These are phyloP conservation scores for Cephus pygmeus DNA, from an alignment of 2,888 invertebrate genomes.

Conservation along the genomic window DNA sequence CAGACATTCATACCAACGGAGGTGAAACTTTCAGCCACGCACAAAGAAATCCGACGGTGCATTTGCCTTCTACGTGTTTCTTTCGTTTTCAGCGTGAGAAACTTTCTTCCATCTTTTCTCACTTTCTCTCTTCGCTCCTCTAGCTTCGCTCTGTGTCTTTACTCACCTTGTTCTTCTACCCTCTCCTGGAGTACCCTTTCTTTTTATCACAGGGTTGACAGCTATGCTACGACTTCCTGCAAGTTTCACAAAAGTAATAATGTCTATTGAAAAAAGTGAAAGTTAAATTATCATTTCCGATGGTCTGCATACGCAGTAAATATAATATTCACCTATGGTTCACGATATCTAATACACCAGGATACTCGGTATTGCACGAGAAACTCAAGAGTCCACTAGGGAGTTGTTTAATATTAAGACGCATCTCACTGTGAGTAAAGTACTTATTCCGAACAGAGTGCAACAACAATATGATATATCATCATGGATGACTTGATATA, in stretches of 20 bases:
- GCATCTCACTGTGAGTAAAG: background rate
- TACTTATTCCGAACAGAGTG: background rate
- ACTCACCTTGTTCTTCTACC: background rate
- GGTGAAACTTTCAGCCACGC: background rate
- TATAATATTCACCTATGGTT: background rate
- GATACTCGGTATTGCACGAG: background rate
- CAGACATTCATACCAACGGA: background rate
- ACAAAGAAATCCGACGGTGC: slow-evolving; percentile 2
- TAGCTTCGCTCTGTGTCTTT: background rate
- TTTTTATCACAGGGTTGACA: background rate
- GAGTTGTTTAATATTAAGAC: background rate
- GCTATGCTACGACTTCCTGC: background rate
- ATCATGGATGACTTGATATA: background rate
- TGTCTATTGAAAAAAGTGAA: background rate
- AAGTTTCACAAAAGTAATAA: background rate
- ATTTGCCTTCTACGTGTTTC: slow-evolving; percentile 1
- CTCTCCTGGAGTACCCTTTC: background rate
- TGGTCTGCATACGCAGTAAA: background rate
- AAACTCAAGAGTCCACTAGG: background rate
- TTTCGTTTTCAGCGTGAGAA: background rate
- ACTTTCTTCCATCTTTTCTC: slow-evolving; percentile 3
- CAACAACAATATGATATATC: background rate
- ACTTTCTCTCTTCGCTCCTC: background rate
- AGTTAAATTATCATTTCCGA: background rate
- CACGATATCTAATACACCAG: background rate